Evolutionary conservation across 2,888 invertebrate species (phyloP), one percentile per base, ranked within the genome.

Genomic region (Sylvicola cinctus): DNA sequence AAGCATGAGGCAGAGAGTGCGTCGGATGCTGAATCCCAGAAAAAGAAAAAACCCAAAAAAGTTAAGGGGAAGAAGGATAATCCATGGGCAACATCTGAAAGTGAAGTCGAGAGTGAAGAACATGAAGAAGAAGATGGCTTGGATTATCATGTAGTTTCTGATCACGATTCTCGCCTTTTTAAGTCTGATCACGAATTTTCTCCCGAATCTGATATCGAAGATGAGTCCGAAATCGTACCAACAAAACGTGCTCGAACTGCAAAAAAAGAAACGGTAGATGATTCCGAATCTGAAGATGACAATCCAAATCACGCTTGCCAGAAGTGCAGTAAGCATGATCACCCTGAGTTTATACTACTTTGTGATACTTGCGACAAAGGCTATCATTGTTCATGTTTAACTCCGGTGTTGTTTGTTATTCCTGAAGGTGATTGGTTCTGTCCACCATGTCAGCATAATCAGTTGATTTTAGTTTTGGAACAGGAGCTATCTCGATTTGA

Each of bases 371-470:
- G 96, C 56, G 93, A 98, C 57, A 73, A 69, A 40, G 95, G 95
- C n/a, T 95, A 88, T 74, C 96, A 98, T 63, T 93, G 90, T 39
- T 84, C 85, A 29, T 98, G 96, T 51, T 68, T 96, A 27, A 72
- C 83, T 40, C 96, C 96, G 0, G 74, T 90, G 38, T 67, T 98
- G 29, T 75, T 93, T 60, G 71, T 85, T 20, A 83, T 98, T 46
- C 98, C 96, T 1, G 90, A 91, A 52, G 95, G 95, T 1, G 85
- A 93, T 55, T 98, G 96, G 98, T 88, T 73, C 60, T 98, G 98
- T 57, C 96, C 96, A 23, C 83, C 85, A 1, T 98, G 96, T 59
- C 84, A 90, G 55, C 96, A 96, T 59, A 85, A 83, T 47, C 69
- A 79, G 58, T 42, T 58, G 7, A 71, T 93, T 36, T 61, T 62